These are phyloP conservation scores for Tetragnatha versicolor DNA, from an alignment of 1,140 invertebrate species.

Conservation along the genomic window DNA sequence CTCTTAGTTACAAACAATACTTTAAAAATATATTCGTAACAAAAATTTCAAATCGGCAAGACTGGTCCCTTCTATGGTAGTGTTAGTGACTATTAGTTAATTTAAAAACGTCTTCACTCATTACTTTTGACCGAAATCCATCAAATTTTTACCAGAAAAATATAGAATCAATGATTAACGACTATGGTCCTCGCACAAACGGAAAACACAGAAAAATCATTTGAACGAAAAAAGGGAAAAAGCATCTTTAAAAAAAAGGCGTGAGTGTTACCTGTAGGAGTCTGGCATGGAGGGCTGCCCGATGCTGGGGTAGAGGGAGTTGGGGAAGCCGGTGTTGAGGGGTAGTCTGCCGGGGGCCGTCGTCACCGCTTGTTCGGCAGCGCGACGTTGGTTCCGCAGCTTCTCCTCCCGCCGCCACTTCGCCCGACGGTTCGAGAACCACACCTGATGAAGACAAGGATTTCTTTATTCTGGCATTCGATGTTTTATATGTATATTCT, in stretches of 20 bases:
- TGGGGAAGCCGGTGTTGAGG: constrained; percentile 64
- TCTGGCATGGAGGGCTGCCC: constrained; percentile 60
- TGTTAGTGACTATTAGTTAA: too few species aligned
- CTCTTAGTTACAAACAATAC: too few species aligned
- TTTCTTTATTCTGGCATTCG: neutral
- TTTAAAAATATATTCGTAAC: too few species aligned
- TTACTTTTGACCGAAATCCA: too few species aligned
- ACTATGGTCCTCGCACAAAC: too few species aligned
- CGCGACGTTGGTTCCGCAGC: constrained; percentile 67
- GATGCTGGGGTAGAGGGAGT: constrained; percentile 65
- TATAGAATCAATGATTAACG: too few species aligned
- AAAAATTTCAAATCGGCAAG: too few species aligned
- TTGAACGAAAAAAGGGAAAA: neutral
- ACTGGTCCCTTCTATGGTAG: too few species aligned
- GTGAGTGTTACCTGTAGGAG: constrained; percentile 41
- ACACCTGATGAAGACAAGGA: constrained; percentile 74
- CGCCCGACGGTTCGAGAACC: constrained; percentile 97
- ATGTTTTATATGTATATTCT: neutral
- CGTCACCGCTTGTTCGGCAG: constrained; percentile 57
- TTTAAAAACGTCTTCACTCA: too few species aligned
- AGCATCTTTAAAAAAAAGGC: neutral
- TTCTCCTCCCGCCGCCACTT: constrained; percentile 99
- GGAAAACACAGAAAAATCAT: too few species aligned
- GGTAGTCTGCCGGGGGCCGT: constrained; percentile 58
- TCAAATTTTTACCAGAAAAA: too few species aligned